Evolutionary conservation across 2,797 vertebrate genomes (phyloP).

Genomic region (Dallia pectoralis): DNA sequence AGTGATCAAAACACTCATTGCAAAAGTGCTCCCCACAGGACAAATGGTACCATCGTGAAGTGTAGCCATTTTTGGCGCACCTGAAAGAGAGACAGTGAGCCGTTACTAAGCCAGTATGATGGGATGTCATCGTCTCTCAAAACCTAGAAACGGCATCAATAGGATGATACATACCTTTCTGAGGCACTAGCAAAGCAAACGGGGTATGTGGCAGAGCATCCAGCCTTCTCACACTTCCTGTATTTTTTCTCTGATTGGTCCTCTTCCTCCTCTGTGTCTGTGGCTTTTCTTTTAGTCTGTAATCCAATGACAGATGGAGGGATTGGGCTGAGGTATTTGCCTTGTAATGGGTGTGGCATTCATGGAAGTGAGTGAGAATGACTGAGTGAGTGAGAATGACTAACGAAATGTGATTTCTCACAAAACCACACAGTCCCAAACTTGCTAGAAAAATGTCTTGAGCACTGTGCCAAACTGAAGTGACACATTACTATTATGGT

Average conservation of each 20-base stretch:
- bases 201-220: conserved; percentile 89
- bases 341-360: too few species aligned
- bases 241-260: conserved; percentile 93
- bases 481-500: background rate
- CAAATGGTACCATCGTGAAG: conserved; percentile 97
- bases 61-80: conserved; percentile 98
- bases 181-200: conserved; percentile 97
- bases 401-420: too few species aligned
- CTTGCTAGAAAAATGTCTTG: too few species aligned
- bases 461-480: too few species aligned
- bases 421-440: too few species aligned
- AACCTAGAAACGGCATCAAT: too few species aligned
- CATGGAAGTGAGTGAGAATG: too few species aligned
- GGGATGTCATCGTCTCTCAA: background rate
- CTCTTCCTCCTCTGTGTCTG: conserved; percentile 88
- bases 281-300: conserved; percentile 88
- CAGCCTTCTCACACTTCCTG: conserved; percentile 95
- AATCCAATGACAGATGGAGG: conserved; percentile 12
- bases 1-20: conserved; percentile 98
- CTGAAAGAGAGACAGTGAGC: conserved; percentile 66
- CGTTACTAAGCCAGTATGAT: background rate
- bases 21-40: conserved; percentile 99
- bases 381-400: too few species aligned
- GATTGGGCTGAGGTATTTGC: too few species aligned
- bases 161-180: conserved; percentile 77